Percentiles rank a stretch among this genome's conserved stretches.
Evolutionary conservation across 2,113 vertebrate species (phyloP).

Genomic region (Phalacrocorax carbo): DNA sequence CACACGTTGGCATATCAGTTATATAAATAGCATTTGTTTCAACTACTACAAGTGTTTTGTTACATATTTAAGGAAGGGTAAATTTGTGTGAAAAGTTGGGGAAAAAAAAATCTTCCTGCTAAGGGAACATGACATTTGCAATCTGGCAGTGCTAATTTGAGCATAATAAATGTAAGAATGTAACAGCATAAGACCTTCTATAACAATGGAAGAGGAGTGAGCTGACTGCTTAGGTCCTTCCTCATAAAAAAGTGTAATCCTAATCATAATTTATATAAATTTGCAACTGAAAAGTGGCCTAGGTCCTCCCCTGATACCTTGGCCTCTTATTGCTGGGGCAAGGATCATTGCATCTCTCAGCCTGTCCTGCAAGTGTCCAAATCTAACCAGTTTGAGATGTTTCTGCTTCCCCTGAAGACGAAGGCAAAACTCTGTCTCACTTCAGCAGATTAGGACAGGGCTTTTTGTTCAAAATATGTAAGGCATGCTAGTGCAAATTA

Average conservation of each 20-base stretch:
- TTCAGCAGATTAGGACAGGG: not conserved
- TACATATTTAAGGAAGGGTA: slow-evolving; percentile 44
- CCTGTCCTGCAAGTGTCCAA: not conserved
- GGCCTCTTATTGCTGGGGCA: not conserved
- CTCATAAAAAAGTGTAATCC: not conserved
- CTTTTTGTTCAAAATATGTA: not conserved
- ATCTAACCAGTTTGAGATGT: not conserved
- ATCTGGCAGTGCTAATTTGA: slow-evolving; percentile 50
- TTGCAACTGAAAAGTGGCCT: not conserved
- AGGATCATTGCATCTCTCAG: not conserved
- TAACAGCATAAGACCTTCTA: not conserved
- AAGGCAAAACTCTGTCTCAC: not conserved
- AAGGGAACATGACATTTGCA: slow-evolving; percentile 34
- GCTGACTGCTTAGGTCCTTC: not conserved
- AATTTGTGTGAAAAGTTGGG: slow-evolving; percentile 14
- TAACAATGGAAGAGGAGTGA: slow-evolving; percentile 6
- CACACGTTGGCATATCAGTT: not conserved
- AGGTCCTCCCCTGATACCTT: not conserved
- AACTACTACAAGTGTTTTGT: slow-evolving; percentile 51
- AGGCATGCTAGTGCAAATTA: not conserved
- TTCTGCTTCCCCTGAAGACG: not conserved
- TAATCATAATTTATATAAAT: not conserved
- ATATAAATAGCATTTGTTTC: slow-evolving; percentile 58
- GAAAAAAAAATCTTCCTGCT: not conserved
- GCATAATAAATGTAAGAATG: not conserved